Percentiles rank a stretch among this genome's conserved stretches.
phyloP scores from a whole-genome alignment of 2,113 vertebrate species.

The Mus musculus region GRCm39 chr8:130025501-130026000 shows the following conservation, averaged over 20 bases:
- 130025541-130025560: background rate
- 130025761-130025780: background rate
- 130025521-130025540: no score
- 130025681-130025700: no score
- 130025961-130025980: background rate
- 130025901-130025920: fast-evolving
- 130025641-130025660: no score
- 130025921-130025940: no score
- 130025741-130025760: constrained; percentile 1
- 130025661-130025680: no score
- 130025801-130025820: background rate
- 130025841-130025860: background rate
- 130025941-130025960: background rate
- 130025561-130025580: background rate
- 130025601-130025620: no score
- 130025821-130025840: background rate
- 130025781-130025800: background rate
- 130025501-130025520: no score
- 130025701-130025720: background rate
- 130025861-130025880: background rate
- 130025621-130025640: no score
- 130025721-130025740: background rate
- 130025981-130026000: background rate
- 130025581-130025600: no score
- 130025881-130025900: background rate